Evolutionary conservation across 2,797 vertebrate genomes (phyloP).

Genomic region (Manis crassicaudata): DNA sequence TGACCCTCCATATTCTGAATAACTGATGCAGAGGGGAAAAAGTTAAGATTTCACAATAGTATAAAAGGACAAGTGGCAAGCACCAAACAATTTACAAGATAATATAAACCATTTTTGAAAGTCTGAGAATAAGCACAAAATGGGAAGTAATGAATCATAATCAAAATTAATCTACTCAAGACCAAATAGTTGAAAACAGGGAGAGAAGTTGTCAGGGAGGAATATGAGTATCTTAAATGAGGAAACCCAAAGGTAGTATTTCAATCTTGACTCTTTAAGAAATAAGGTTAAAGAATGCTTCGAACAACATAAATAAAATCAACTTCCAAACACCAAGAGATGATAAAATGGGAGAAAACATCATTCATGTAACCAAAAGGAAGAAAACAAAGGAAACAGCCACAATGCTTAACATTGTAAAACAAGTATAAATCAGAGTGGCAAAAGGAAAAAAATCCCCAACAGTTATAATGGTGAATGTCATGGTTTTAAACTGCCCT

Average conservation of each 20-base stretch:
- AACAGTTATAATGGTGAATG: background rate
- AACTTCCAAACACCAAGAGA: background rate
- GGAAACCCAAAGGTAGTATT: background rate
- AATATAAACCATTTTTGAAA: conserved; percentile 19
- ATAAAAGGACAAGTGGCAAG: background rate
- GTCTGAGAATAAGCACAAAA: background rate
- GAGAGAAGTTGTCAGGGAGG: background rate
- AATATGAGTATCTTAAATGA: background rate
- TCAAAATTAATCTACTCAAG: background rate
- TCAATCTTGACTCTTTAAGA: background rate
- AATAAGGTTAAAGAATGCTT: background rate
- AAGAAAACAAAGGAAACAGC: background rate
- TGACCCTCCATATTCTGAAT: background rate
- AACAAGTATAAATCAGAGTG: background rate
- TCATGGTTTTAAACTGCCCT: background rate
- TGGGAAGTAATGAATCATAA: background rate
- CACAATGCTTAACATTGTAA: background rate
- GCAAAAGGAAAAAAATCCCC: background rate
- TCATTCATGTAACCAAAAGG: background rate
- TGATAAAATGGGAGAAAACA: background rate
- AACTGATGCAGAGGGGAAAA: background rate
- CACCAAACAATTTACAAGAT: background rate
- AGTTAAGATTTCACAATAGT: background rate
- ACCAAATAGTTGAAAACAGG: background rate
- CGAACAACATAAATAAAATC: background rate